phyloP scores from a whole-genome alignment of 2,888 invertebrate species.

The Actias luna region DNA sequence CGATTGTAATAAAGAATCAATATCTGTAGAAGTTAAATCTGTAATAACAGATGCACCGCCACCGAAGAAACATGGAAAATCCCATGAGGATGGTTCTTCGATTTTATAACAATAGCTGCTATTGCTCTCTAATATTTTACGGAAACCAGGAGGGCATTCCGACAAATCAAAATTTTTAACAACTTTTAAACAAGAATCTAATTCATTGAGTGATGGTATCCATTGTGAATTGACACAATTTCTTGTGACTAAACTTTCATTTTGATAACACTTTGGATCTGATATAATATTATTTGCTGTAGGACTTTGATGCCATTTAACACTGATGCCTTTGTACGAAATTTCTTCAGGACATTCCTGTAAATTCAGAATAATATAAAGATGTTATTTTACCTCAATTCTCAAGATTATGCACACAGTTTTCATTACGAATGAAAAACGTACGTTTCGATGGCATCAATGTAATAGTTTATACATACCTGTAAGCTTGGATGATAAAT shows the following conservation, averaged over 20 bases:
- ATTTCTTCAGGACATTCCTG: slow-evolving; percentile 64
- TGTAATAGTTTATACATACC: slow-evolving; percentile 22
- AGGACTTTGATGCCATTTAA: slow-evolving; percentile 54
- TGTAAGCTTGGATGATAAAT: slow-evolving; percentile 18
- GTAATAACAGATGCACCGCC: slow-evolving; percentile 67
- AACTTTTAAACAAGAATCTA: slow-evolving; percentile 51
- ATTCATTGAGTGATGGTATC: slow-evolving; percentile 47
- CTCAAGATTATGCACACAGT: not conserved
- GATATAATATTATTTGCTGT: slow-evolving; percentile 51
- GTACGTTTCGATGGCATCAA: not conserved
- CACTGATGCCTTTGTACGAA: slow-evolving; percentile 48
- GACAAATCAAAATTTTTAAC: slow-evolving; percentile 47
- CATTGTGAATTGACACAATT: slow-evolving; percentile 57
- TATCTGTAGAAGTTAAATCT: slow-evolving; percentile 51
- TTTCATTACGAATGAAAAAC: too few species aligned
- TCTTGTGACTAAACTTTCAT: slow-evolving; percentile 50
- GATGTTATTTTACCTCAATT: not conserved
- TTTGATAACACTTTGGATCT: slow-evolving; percentile 55
- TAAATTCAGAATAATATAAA: slow-evolving; percentile 22
- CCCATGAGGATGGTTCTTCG: slow-evolving; percentile 48
- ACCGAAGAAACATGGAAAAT: slow-evolving; percentile 62
- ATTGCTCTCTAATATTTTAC: slow-evolving; percentile 49
- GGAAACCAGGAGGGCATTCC: slow-evolving; percentile 61
- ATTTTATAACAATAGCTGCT: slow-evolving; percentile 64
- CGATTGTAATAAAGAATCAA: slow-evolving; percentile 48